Percentiles rank a stretch among this genome's conserved stretches.
Evolutionary conservation across 2,888 invertebrate species (phyloP).

Genomic region (Oegoconia quadripuncta): DNA sequence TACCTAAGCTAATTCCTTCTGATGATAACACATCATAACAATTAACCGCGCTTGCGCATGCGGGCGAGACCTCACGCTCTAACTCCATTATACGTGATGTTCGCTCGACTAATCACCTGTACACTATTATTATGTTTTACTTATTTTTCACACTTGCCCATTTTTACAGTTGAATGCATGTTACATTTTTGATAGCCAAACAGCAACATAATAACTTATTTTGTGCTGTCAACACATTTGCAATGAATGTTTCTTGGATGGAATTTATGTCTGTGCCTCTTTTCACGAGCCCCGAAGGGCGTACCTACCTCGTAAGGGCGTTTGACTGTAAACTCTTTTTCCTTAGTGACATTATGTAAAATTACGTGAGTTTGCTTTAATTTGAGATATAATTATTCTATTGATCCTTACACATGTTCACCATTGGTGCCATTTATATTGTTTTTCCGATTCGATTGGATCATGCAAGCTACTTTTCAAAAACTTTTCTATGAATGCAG

Average conservation of each 20-base stretch:
- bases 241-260: background rate
- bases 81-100: constrained; percentile 9
- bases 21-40: constrained; percentile 28
- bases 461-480: no score
- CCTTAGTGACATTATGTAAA: no score
- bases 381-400: no score
- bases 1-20: constrained; percentile 30
- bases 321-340: no score
- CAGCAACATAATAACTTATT: constrained; percentile 5
- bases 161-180: background rate
- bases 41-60: constrained; percentile 24
- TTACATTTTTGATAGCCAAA: constrained; percentile 2
- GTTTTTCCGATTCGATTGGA: no score
- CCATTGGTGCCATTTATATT: no score
- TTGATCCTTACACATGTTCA: no score
- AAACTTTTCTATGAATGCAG: no score
- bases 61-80: constrained; percentile 25
- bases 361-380: no score
- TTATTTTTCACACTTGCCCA: background rate
- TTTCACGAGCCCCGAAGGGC: no score
- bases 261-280: background rate
- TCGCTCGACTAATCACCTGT: background rate
- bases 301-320: no score
- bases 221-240: constrained; percentile 1
- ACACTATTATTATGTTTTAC: background rate